Base-by-base conservation (phyloP, 2,888 invertebrate genomes). In the Monochamus alternatus region DNA sequence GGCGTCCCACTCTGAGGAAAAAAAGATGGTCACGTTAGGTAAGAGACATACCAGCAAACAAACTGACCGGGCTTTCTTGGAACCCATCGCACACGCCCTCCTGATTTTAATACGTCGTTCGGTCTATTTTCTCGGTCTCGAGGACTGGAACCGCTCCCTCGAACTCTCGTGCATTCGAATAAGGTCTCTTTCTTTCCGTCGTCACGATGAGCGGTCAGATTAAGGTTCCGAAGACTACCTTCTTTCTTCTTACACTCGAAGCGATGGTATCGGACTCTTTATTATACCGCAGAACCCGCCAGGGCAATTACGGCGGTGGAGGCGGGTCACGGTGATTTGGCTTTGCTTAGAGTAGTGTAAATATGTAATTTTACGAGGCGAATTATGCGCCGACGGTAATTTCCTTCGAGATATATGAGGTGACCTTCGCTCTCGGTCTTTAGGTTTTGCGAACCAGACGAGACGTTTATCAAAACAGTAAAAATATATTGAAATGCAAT, bases 41-140 rank as follows among this genome's bases (percentile, higher is more conserved):
- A 2, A 38, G 38, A 38, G 38, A 38, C 31, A 31, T 60, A 10
- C 60, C 38, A 60, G 32, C 10, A 4, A 30, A 32, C n/a, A 32
- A 32, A 32, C 55, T 22, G n/a, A 52, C 51, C 66, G 31, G 32
- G n/a, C 9, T 62, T 77, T 74, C 77, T 69, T 7, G 67, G 74
- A 75, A 77, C 72, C 75, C 72, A 67, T 75, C 74, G 69, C 67
- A 74, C 74, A 69, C 74, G 69, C 71, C 73, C 74, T 74, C 70
- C 60, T 72, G 52, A 67, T 65, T 77, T 60, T 52, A 68, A 60
- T 74, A 62, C 69, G 55, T 51, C 43, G 55, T 69, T 72, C 65
- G 52, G 32, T 38, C 47, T 60, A 32, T 60, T 60, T 60, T 51
- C 69, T 60, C 31, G 44, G 22, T 47, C 64, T 64, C 47, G 44